Conservation (phyloP, 2,888 invertebrate genomes). For the Bruchidius siliquastri region DNA sequence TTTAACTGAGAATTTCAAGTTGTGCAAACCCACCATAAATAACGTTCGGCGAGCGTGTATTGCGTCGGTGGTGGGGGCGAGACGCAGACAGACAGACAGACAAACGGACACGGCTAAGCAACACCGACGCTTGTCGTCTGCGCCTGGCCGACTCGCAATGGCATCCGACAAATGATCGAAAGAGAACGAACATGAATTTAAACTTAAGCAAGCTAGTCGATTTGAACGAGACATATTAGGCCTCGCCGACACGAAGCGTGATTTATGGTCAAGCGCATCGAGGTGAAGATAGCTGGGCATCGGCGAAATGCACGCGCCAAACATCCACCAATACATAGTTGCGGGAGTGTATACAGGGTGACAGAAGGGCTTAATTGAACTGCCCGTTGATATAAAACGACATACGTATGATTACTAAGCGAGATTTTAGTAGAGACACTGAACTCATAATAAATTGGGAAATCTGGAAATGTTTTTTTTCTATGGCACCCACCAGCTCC, state of each 20-base stretch:
- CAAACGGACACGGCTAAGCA: not conserved
- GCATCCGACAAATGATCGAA: slow-evolving; percentile 25
- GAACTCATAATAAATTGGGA: too few species aligned
- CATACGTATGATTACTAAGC: too few species aligned
- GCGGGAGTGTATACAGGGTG: not conserved
- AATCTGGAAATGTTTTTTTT: too few species aligned
- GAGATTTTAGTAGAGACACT: too few species aligned
- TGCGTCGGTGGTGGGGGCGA: not conserved
- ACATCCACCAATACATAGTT: not conserved
- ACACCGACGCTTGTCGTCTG: not conserved
- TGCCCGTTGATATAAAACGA: too few species aligned
- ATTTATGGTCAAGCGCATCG: slow-evolving; percentile 18
- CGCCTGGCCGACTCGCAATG: slow-evolving; percentile 5
- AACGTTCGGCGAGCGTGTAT: not conserved
- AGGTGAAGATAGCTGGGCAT: not conserved
- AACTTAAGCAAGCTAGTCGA: slow-evolving; percentile 37
- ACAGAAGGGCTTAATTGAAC: too few species aligned
- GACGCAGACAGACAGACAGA: not conserved
- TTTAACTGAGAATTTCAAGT: too few species aligned
- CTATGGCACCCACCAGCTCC: too few species aligned
- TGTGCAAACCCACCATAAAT: too few species aligned
- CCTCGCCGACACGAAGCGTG: slow-evolving; percentile 21
- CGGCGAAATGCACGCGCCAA: not conserved
- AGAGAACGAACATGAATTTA: slow-evolving; percentile 32
- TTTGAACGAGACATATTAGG: slow-evolving; percentile 37